Base-by-base conservation (phyloP, 2,888 invertebrate genomes). In the Bombylius discolor region DNA sequence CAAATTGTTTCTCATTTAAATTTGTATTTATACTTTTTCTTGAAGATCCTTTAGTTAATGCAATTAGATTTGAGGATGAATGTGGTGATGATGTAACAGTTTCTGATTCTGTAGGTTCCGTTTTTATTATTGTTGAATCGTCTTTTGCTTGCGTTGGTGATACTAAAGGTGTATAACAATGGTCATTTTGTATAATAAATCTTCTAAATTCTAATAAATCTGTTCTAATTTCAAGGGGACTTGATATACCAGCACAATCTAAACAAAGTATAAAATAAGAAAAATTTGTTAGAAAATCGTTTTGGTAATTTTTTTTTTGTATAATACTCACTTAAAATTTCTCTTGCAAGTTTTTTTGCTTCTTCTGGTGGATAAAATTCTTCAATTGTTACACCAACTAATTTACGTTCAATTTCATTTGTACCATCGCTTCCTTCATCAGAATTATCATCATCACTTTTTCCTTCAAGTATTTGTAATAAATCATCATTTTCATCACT, bases 131-230 rank as follows among this genome's bases (percentile, higher is more conserved):
- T 13, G 31, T 13, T 23, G 45, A 49, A 39, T 34, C 50, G 23
- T 68, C 39, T 8, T 62, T 67, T 59, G 70, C 70, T 65, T 79
- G 81, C 64, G 79, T 79, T 39, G 85, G 82, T 56, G 85, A 84
- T 42, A 80, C 83, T 45, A 82, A 78, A 49, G 83, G 80, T 49
- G 89, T 89, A 63, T 89, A 89, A 67, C 89, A 89, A 67, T 90
- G 89, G 70, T 89, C 89, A 75, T 89, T 81, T 66, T 81, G 81
- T 63, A 85, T 81, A 5, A 85, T 64, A 55, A 66, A 65, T 36
- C 71, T 51, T 47, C 69, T 63, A 23, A 72, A 71, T 52, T 73
- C 72, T n/a, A 66, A 23, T 23, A 23, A 65, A 53, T 73, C 72
- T 8, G 70, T 67, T 36, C 68, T 67, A 12, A 68, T 65, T 52